These are phyloP conservation scores for Xylota sylvarum DNA, from an alignment of 2,888 invertebrate genomes.

Conservation along the genomic window DNA sequence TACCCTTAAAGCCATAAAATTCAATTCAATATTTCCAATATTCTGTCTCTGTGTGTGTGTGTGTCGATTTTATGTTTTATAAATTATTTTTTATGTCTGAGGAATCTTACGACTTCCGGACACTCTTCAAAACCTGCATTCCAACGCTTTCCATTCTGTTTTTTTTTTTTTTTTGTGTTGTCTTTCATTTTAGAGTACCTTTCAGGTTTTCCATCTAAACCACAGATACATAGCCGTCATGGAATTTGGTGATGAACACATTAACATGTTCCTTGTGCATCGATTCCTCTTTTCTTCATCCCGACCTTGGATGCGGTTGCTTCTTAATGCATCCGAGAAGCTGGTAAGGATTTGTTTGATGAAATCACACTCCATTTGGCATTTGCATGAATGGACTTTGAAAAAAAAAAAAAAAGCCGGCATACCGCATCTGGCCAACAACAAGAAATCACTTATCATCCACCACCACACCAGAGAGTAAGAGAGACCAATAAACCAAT, in stretches of 20 bases:
- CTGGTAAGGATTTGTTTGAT: slow-evolving; percentile 24
- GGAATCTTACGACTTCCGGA: slow-evolving; percentile 69
- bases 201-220: slow-evolving; percentile 35
- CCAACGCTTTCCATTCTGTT: slow-evolving; percentile 47
- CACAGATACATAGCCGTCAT: slow-evolving; percentile 25
- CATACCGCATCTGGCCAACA: slow-evolving; percentile 6
- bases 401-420: slow-evolving; percentile 48
- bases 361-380: slow-evolving; percentile 35
- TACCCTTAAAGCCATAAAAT: slow-evolving; percentile 21
- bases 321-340: not conserved
- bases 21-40: slow-evolving; percentile 8
- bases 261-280: slow-evolving; percentile 55
- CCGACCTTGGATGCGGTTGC: slow-evolving; percentile 2
- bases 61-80: slow-evolving; percentile 46
- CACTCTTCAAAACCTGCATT: slow-evolving; percentile 59
- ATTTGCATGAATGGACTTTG: slow-evolving; percentile 60
- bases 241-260: slow-evolving; percentile 57
- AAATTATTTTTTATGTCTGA: slow-evolving; percentile 42
- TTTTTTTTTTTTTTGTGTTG: slow-evolving; percentile 20
- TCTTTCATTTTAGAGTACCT: slow-evolving; percentile 8
- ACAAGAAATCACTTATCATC: slow-evolving; percentile 37
- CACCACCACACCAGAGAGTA: slow-evolving; percentile 28
- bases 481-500: slow-evolving; percentile 75
- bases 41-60: slow-evolving; percentile 17
- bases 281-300: slow-evolving; percentile 18